These are phyloP conservation scores for Heliangelus exortis DNA, from an alignment of 2,797 vertebrate species.

Conservation along the genomic window DNA sequence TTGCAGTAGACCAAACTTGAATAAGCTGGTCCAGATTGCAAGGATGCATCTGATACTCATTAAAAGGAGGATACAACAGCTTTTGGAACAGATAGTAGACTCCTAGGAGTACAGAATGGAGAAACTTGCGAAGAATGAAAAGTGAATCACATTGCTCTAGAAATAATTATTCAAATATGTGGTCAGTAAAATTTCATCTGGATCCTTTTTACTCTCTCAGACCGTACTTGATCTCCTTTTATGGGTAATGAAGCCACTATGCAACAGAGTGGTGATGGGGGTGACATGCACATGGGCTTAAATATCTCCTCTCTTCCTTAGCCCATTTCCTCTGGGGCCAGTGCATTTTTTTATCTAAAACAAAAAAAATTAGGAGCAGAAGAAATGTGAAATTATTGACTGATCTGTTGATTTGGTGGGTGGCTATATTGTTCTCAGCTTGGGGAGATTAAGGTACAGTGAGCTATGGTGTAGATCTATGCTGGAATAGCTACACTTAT, in stretches of 20 bases:
- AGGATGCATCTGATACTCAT: conserved; percentile 40
- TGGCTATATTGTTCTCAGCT: neutral
- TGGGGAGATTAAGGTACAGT: neutral
- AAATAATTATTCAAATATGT: conserved; percentile 49
- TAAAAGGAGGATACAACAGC: conserved; percentile 8
- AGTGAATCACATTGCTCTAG: conserved; percentile 11
- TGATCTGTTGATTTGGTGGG: neutral
- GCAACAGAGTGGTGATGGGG: neutral
- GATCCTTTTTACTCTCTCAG: neutral
- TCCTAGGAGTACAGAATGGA: neutral
- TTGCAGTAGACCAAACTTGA: neutral
- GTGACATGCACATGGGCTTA: neutral
- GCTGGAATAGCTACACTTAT: neutral
- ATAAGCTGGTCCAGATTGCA: conserved; percentile 11
- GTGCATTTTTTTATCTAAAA: neutral
- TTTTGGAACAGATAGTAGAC: conserved; percentile 25
- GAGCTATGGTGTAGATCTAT: neutral
- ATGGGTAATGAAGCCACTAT: neutral
- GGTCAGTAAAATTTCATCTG: conserved; percentile 26
- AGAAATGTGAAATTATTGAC: neutral
- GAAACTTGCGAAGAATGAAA: conserved; percentile 38
- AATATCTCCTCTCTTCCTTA: neutral
- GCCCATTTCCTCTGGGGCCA: rapidly evolving
- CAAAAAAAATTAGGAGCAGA: neutral
- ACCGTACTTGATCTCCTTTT: neutral